Conservation (phyloP, 2,888 invertebrate genomes). For the Amblyjoppa proteus region DNA sequence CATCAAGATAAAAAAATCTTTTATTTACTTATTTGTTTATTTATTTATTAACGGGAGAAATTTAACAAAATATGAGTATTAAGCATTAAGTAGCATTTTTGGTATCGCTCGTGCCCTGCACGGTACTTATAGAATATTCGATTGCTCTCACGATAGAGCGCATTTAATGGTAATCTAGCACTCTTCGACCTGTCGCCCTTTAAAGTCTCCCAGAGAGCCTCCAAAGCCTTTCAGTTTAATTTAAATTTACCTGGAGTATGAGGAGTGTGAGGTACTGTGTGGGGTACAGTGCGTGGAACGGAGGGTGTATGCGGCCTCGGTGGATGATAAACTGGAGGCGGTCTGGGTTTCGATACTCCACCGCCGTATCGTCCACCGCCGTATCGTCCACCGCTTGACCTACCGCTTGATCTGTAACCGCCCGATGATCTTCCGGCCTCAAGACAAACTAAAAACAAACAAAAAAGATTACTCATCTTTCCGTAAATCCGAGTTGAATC, state of each 20-base stretch:
- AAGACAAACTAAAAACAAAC: conserved; percentile 34
- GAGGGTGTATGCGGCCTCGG: conserved; percentile 21
- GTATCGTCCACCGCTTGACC: conserved; percentile 11
- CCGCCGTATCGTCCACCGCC: not conserved
- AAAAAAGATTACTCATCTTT: not conserved
- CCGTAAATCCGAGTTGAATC: not conserved
- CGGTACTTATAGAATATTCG: too few species aligned
- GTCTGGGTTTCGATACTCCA: conserved; percentile 28
- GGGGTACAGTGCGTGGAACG: conserved; percentile 18
- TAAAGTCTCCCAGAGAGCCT: too few species aligned
- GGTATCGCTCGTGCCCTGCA: too few species aligned
- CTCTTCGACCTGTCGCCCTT: too few species aligned
- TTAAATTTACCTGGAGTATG: conserved; percentile 45
- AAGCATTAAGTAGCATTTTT: too few species aligned
- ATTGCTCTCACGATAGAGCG: too few species aligned
- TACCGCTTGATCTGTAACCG: conserved; percentile 2
- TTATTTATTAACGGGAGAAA: too few species aligned
- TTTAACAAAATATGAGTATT: too few species aligned
- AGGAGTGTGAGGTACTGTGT: conserved; percentile 40
- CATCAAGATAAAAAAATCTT: not conserved
- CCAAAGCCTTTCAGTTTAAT: not conserved
- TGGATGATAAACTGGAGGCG: conserved; percentile 3
- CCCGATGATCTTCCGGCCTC: conserved; percentile 30
- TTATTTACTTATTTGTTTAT: too few species aligned
- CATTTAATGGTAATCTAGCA: too few species aligned